Percentiles rank a stretch among this genome's conserved stretches.
These are phyloP conservation scores for Triplophysa tibetana DNA, from an alignment of 2,113 vertebrate genomes.

Conservation along the genomic window DNA sequence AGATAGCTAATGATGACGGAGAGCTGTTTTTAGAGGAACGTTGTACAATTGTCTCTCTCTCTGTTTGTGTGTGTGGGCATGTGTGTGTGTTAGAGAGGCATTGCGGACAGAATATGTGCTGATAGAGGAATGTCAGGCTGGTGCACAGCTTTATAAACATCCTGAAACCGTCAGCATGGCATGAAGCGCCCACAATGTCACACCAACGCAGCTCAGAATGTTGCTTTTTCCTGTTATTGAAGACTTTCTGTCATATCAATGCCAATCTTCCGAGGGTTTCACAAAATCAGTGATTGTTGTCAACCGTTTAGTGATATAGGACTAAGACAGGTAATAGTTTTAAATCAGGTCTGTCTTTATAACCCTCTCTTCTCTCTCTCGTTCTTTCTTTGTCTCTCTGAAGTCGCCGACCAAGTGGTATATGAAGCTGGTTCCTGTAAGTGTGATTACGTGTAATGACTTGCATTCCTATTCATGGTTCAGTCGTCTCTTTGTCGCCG, in stretches of 20 bases:
- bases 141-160: constrained; percentile 33
- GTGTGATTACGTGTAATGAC: constrained; percentile 69
- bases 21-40: constrained; percentile 21
- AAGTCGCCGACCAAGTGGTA: constrained; percentile 99
- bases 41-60: not conserved
- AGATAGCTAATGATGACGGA: constrained; percentile 10
- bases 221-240: not conserved
- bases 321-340: not conserved
- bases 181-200: not conserved
- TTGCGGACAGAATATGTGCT: constrained; percentile 12
- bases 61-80: not conserved
- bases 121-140: constrained; percentile 33
- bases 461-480: constrained; percentile 51
- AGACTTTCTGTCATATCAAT: too few relatives aligned
- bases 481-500: constrained; percentile 56
- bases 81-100: constrained; percentile 3
- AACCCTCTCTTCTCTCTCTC: constrained; percentile 29
- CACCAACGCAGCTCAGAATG: not conserved
- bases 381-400: constrained; percentile 58
- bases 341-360: constrained; percentile 12
- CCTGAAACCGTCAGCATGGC: constrained; percentile 6
- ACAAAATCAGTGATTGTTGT: not conserved
- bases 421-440: constrained; percentile 99
- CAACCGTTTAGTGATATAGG: constrained; percentile 6
- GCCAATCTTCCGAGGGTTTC: not conserved